Conservation (phyloP, 2,113 vertebrate genomes). For the Parotia lawesii region DNA sequence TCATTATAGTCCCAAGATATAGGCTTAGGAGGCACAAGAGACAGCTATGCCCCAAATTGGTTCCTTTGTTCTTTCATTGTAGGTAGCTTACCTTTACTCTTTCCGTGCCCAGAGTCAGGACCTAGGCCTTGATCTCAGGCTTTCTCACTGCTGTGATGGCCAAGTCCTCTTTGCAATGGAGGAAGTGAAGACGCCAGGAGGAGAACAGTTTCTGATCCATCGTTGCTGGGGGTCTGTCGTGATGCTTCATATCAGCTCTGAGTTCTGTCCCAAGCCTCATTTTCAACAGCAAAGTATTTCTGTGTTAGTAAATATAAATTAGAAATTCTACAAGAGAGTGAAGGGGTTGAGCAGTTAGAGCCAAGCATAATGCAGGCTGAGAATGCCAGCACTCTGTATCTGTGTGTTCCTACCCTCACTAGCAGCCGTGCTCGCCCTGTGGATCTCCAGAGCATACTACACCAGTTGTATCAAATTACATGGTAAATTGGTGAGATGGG, state of each 20-base stretch:
- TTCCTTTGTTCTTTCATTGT: not conserved
- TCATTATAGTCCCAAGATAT: not conserved
- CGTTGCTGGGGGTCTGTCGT: rapidly evolving
- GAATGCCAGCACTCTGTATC: not conserved
- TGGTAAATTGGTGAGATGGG: slow-evolving; percentile 53
- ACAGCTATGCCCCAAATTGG: rapidly evolving
- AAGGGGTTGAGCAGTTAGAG: not conserved
- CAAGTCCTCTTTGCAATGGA: not conserved
- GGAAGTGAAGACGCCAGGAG: not conserved
- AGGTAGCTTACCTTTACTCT: not conserved
- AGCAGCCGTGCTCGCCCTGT: not conserved
- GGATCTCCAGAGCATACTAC: slow-evolving; percentile 27
- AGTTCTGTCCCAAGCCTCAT: not conserved
- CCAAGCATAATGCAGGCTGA: not conserved
- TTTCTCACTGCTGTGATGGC: not conserved
- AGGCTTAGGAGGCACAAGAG: not conserved
- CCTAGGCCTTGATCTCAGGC: not conserved
- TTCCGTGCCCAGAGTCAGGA: not conserved
- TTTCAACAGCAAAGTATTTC: not conserved
- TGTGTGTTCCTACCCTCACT: not conserved
- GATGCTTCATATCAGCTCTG: not conserved
- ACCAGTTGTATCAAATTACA: slow-evolving; percentile 52
- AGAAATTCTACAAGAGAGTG: not conserved
- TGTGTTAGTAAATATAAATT: not conserved
- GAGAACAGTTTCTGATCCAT: not conserved